Conservation (phyloP, 2,113 vertebrate species). For the Charadrius vociferus region DNA sequence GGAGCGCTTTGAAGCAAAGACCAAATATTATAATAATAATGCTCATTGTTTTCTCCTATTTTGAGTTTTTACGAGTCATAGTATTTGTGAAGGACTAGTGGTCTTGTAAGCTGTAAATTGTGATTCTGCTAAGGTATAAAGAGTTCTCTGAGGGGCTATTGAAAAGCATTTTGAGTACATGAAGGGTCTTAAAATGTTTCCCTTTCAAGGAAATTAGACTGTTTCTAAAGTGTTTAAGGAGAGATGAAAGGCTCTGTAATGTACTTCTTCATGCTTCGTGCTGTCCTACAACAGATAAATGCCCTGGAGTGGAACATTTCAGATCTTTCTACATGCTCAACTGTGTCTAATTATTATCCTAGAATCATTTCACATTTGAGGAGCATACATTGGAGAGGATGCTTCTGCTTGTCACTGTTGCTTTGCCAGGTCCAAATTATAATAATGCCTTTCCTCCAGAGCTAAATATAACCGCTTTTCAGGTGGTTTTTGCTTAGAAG, state of each 20-base stretch:
- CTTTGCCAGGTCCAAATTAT: neutral
- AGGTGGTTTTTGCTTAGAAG: neutral
- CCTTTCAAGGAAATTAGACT: neutral
- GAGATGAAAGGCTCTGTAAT: neutral
- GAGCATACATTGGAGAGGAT: neutral
- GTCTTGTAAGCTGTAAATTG: neutral
- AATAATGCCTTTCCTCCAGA: neutral
- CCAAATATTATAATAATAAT: neutral
- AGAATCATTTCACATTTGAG: neutral
- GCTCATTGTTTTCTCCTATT: neutral
- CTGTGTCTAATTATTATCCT: constrained; percentile 23
- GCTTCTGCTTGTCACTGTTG: neutral
- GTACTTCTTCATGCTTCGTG: neutral
- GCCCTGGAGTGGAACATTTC: neutral
- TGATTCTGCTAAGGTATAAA: neutral
- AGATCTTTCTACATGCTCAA: neutral
- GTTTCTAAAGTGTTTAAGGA: neutral
- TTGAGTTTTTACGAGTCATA: neutral
- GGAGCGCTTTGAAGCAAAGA: neutral
- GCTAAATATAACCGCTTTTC: constrained; percentile 35
- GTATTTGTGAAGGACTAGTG: neutral
- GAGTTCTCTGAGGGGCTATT: neutral
- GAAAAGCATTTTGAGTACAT: neutral
- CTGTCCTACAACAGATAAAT: constrained; percentile 14
- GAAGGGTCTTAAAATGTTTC: neutral